These are phyloP conservation scores for Acleris emargana DNA, from an alignment of 2,888 invertebrate species.

Conservation along the genomic window DNA sequence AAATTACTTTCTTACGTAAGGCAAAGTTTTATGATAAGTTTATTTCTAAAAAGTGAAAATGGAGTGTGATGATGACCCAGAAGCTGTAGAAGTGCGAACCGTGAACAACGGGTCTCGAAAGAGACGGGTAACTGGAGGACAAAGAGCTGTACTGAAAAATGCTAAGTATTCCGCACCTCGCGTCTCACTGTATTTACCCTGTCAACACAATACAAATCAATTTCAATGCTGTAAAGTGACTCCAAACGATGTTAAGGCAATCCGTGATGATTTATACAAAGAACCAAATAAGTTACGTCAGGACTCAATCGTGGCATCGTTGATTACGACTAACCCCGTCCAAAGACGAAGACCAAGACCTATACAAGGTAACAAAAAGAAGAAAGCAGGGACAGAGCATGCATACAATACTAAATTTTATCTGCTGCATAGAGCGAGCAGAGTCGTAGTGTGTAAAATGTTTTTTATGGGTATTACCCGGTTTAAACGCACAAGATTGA, in stretches of 20 bases:
- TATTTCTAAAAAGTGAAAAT: neutral
- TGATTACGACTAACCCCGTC: neutral
- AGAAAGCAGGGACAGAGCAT: constrained; percentile 2
- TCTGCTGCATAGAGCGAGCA: neutral
- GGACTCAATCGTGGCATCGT: neutral
- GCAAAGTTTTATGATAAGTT: neutral
- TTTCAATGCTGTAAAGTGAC: constrained; percentile 8
- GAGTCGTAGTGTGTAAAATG: neutral
- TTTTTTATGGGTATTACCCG: constrained; percentile 2
- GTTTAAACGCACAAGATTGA: neutral
- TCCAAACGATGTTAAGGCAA: neutral
- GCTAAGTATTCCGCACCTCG: constrained; percentile 6
- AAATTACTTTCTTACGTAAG: too few relatives aligned
- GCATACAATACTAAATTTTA: constrained; percentile 10
- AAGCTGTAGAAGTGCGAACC: constrained; percentile 7
- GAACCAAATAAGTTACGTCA: constrained; percentile 8
- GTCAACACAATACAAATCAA: constrained; percentile 4
- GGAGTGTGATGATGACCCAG: neutral
- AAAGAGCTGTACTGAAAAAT: constrained; percentile 5
- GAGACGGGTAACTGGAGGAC: constrained; percentile 1
- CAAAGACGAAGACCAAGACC: constrained; percentile 2
- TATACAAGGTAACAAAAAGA: constrained; percentile 6
- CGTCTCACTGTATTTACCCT: constrained; percentile 5
- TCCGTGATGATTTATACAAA: constrained; percentile 1
- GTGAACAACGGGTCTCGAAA: constrained; percentile 7